Evolutionary conservation across 92 coral and sea anemone species (phyloP).

Genomic region (Metridium senile): DNA sequence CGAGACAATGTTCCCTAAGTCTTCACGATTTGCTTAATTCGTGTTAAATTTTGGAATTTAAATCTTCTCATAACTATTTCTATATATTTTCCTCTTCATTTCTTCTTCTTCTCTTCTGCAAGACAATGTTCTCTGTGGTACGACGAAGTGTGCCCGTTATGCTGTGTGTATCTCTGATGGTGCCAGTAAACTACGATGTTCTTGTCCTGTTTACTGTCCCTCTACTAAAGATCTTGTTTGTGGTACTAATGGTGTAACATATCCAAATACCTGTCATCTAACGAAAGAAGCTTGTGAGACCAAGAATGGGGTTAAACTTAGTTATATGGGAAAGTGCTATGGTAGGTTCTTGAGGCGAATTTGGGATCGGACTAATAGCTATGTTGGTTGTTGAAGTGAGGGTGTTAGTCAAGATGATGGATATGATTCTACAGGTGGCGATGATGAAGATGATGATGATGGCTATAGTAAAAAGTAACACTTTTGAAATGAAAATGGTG

Average conservation of each 20-base stretch:
- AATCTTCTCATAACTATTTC: too few relatives aligned
- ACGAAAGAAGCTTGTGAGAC: constrained; percentile 70
- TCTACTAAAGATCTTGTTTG: constrained; percentile 52
- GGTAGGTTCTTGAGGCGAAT: constrained; percentile 29
- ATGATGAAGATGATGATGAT: too few relatives aligned
- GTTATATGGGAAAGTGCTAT: constrained; percentile 59
- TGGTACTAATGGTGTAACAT: constrained; percentile 64
- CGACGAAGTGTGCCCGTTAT: constrained; percentile 56
- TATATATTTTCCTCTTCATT: constrained; percentile 4
- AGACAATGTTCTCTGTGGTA: constrained; percentile 61
- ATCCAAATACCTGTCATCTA: constrained; percentile 71
- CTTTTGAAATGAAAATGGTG: too few relatives aligned
- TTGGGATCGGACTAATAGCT: neutral
- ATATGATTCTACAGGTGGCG: too few relatives aligned
- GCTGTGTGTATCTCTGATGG: constrained; percentile 68
- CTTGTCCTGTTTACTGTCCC: constrained; percentile 60
- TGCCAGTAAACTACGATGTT: constrained; percentile 31
- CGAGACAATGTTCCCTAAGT: neutral
- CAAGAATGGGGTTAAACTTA: constrained; percentile 34
- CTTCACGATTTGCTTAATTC: neutral
- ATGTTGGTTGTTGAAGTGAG: neutral
- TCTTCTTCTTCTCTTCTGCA: neutral
- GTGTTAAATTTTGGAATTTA: too few relatives aligned
- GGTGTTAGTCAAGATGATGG: too few relatives aligned
- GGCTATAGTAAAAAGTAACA: too few relatives aligned